Evolutionary conservation across 2,113 vertebrate species (phyloP), one percentile per base, ranked within the genome.

Genomic region (Todiramphus chloris): DNA sequence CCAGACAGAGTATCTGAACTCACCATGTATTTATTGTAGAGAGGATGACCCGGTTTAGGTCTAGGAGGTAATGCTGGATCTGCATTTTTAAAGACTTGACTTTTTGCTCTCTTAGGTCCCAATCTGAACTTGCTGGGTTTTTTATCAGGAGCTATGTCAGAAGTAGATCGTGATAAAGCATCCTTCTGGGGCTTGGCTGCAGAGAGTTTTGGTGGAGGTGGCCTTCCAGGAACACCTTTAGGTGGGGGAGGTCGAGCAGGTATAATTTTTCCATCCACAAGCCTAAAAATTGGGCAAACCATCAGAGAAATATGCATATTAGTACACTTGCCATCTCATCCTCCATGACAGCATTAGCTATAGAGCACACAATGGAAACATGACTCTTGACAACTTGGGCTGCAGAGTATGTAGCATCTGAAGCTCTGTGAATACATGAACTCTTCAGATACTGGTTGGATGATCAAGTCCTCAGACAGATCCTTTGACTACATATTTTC

Each of bases 21-120:
- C 84, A 99, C 99, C 77, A 97, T 98, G 94, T 99, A 99, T 93
- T 98, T 99, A 96, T 98, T 99, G 98, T 99, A 99, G 80, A 99
- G 99, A 81, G 97, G 98, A 93, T 99, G 99, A 90, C 99, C 99
- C 2, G 99, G 99, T 79, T 98, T 98, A 91, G 99, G 99, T 86
- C 99, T 98, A 41, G 99, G 99, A 85, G 99, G 99, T 85, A 99
- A 98, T 46, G 98, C 97, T 20, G 98, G 98, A 86, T 98, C 98
- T 94, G 98, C 98, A 96, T 83, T 98, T 41, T 95, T 97, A 92
- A 98, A 86, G 73, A 96, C 97, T 67, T 98, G 97, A 87, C 97
- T 97, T 92, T 98, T 98, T 91, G 94, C 31, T 96, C 98, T 98
- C 91, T 98, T 98, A 95, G 98, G 96, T 92, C 96, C 97, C 86